A percentile compares a stretch with the other conserved stretches of the same genome.
Conservation (phyloP, 2,113 vertebrate genomes). For the Taurulus bubalis region DNA sequence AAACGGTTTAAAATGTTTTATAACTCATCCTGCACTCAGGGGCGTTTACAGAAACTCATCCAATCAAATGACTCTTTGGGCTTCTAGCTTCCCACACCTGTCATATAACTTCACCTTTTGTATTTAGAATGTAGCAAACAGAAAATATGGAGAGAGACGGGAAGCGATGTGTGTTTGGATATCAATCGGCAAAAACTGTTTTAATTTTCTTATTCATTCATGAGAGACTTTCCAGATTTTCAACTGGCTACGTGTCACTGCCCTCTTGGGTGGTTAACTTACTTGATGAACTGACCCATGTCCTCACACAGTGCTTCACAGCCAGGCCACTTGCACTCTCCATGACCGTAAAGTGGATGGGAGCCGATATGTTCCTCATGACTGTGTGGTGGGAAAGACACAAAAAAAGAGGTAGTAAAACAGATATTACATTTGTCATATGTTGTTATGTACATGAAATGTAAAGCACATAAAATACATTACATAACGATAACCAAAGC, state of each 20-base stretch:
- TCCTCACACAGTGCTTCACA: slow-evolving; percentile 99
- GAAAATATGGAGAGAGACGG: background rate
- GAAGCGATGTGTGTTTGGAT: background rate
- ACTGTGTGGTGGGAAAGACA: slow-evolving; percentile 47
- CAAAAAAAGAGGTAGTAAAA: slow-evolving; percentile 1
- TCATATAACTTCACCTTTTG: background rate
- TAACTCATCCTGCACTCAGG: background rate
- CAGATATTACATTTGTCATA: background rate
- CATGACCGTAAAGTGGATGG: slow-evolving; percentile 97
- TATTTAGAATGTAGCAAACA: background rate
- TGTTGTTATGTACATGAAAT: background rate
- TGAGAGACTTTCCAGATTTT: background rate
- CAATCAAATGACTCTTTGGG: background rate
- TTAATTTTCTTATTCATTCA: background rate
- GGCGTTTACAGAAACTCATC: background rate
- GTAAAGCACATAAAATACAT: slow-evolving; percentile 12
- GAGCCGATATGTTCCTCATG: slow-evolving; percentile 93
- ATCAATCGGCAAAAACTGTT: background rate
- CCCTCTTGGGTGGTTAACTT: slow-evolving; percentile 43
- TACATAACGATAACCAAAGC: slow-evolving; percentile 2
- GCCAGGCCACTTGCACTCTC: slow-evolving; percentile 99
- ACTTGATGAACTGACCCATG: slow-evolving; percentile 99
- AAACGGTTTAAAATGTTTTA: background rate
- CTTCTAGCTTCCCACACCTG: background rate
- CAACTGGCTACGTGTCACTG: background rate